These are phyloP conservation scores for Plebejus melissa DNA, from an alignment of 2,888 invertebrate genomes.

Conservation along the genomic window DNA sequence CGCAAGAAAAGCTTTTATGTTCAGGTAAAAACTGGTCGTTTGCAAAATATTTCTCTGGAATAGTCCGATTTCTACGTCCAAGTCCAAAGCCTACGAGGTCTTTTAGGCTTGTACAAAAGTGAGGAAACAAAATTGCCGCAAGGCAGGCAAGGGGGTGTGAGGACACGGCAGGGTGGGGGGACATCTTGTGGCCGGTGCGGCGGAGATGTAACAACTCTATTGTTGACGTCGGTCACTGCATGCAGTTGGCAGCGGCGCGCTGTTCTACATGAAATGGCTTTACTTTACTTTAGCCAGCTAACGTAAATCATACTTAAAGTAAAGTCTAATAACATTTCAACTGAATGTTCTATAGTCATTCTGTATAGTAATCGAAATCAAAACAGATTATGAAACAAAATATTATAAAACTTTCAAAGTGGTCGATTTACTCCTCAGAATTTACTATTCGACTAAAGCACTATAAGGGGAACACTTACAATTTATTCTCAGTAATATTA, in stretches of 20 bases:
- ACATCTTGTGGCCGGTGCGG: neutral
- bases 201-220: neutral
- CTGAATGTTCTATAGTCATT: too few species aligned
- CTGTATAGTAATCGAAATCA: too few species aligned
- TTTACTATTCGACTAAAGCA: too few species aligned
- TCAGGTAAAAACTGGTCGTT: neutral
- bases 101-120: neutral
- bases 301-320: neutral
- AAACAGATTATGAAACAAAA: too few species aligned
- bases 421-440: too few species aligned
- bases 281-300: neutral
- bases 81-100: neutral
- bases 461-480: too few species aligned
- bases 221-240: neutral
- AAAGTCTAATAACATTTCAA: too few species aligned
- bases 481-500: neutral
- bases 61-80: neutral
- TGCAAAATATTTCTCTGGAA: neutral
- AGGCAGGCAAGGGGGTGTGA: neutral
- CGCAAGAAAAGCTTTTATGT: neutral
- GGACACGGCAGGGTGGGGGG: neutral
- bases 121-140: neutral
- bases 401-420: too few species aligned
- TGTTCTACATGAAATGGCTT: neutral
- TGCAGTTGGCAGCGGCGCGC: neutral